Base-by-base conservation (phyloP, 2,797 vertebrate genomes). In the Decapterus maruadsi region DNA sequence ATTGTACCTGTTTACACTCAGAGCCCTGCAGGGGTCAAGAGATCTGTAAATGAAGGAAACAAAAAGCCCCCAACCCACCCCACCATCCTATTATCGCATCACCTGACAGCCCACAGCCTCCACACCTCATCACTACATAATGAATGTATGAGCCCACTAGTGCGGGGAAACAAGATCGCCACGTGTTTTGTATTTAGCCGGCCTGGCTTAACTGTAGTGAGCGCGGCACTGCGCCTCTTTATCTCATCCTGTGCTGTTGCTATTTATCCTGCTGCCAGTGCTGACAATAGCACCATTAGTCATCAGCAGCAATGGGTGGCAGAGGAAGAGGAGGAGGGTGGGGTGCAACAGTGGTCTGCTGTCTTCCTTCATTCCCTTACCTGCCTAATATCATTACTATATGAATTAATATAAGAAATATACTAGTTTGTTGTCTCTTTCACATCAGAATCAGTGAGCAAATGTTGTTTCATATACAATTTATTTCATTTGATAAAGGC, bases 401-500 rank as follows among this genome's bases (percentile, higher is more conserved):
- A 82, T 34, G 3, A 34, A 34, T 34, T 34, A 5, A 34, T 34
- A 34, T 34, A 26, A 1, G 26, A 26, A 26, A 26, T 26, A n/a
- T n/a, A n/a, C 26, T 26, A 26, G 20, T 42, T 42, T 57, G 4
- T 20, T 26, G 55, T n/a, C 7, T 51, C 19, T 59, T 40, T 48
- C 2, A 54, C 11, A 1, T 31, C 3, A 55, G 26, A 66, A 75
- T 72, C 36, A 70, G 63, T 1, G 8, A 64, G 12, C 63, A 51
- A 58, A 51, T 4, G 43, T 65, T 65, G 62, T 86, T 93, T 92
- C 75, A 87, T 93, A 90, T 91, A 90, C 85, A 93, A 93, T 93
- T 92, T 91, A 94, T 95, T 94, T 87, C 29, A 84, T 93, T 92
- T 92, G 89, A 93, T 94, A 94, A 95, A 95, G 90, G 88, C 92